These are phyloP conservation scores for Corydoras sp. DNA, from an alignment of 2,113 vertebrate species.

Conservation along the genomic window DNA sequence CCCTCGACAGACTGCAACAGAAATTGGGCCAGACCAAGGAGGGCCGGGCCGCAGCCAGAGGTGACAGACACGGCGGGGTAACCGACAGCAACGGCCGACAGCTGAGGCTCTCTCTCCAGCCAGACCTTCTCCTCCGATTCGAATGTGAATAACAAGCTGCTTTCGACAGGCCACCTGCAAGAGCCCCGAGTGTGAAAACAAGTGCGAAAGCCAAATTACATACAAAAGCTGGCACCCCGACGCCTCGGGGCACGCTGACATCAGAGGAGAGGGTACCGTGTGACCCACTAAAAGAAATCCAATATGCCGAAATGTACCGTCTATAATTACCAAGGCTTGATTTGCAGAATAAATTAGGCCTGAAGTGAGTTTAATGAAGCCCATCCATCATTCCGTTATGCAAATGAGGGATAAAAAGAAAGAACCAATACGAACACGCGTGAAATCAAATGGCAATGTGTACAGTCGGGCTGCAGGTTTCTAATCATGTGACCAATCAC, in stretches of 20 bases:
- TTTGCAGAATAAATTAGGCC: background rate
- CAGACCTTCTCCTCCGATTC: slow-evolving; percentile 27
- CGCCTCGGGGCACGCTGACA: slow-evolving; percentile 11
- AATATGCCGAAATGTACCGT: background rate
- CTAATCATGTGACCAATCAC: too few relatives aligned
- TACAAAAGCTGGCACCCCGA: slow-evolving; percentile 5
- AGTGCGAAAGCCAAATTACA: slow-evolving; percentile 24
- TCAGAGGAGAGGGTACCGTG: background rate
- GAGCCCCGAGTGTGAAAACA: slow-evolving; percentile 32
- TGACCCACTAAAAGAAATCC: slow-evolving; percentile 5
- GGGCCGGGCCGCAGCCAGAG: slow-evolving; percentile 14
- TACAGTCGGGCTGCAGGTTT: too few relatives aligned
- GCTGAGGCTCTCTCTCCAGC: slow-evolving; percentile 27
- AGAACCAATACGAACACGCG: too few relatives aligned
- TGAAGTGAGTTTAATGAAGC: background rate
- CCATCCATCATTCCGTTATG: background rate
- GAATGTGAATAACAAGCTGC: slow-evolving; percentile 26
- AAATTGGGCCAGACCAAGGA: background rate
- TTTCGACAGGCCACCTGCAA: slow-evolving; percentile 41
- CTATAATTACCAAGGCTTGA: slow-evolving; percentile 1
- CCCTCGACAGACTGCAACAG: too few relatives aligned
- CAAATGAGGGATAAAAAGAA: background rate
- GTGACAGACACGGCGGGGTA: slow-evolving; percentile 23
- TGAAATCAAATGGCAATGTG: too few relatives aligned
- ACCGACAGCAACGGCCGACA: slow-evolving; percentile 8